These are phyloP conservation scores for Myathropa florea DNA, from an alignment of 2,888 invertebrate genomes.

Conservation along the genomic window DNA sequence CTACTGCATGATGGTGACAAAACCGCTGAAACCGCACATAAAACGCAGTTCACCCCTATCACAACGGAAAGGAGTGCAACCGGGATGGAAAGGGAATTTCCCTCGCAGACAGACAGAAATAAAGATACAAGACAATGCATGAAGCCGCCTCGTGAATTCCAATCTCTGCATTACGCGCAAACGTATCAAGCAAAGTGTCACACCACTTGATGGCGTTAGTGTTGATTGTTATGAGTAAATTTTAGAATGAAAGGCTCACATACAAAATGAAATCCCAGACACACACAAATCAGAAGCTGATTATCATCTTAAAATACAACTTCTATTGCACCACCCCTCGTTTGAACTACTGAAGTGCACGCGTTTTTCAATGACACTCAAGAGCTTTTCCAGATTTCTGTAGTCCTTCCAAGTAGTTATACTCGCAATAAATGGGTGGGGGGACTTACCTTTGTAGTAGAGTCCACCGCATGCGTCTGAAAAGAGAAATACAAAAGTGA, in stretches of 20 bases:
- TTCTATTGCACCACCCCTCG: not conserved
- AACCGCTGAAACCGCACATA: slow-evolving; percentile 56
- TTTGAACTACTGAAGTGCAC: not conserved
- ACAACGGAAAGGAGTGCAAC: slow-evolving; percentile 3
- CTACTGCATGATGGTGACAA: slow-evolving; percentile 54
- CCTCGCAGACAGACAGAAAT: slow-evolving; percentile 18
- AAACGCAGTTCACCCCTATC: slow-evolving; percentile 29
- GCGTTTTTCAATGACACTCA: not conserved
- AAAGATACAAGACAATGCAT: not conserved
- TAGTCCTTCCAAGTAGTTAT: not conserved
- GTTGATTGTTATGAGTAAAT: slow-evolving; percentile 39
- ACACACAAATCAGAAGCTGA: slow-evolving; percentile 6
- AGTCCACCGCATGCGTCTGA: slow-evolving; percentile 13
- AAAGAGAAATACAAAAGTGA: slow-evolving; percentile 7
- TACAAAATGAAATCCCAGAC: not conserved
- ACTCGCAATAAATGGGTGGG: not conserved
- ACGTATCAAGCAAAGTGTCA: slow-evolving; percentile 43
- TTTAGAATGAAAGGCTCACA: not conserved
- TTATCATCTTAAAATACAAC: not conserved
- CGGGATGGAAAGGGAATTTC: slow-evolving; percentile 44
- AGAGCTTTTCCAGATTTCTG: not conserved
- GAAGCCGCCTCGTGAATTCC: slow-evolving; percentile 36
- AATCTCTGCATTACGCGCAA: slow-evolving; percentile 34
- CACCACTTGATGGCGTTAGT: not conserved
- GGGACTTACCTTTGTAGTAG: slow-evolving; percentile 48